Evolutionary conservation across 2,797 vertebrate genomes (phyloP).

Genomic region (Urophycis tenuis): DNA sequence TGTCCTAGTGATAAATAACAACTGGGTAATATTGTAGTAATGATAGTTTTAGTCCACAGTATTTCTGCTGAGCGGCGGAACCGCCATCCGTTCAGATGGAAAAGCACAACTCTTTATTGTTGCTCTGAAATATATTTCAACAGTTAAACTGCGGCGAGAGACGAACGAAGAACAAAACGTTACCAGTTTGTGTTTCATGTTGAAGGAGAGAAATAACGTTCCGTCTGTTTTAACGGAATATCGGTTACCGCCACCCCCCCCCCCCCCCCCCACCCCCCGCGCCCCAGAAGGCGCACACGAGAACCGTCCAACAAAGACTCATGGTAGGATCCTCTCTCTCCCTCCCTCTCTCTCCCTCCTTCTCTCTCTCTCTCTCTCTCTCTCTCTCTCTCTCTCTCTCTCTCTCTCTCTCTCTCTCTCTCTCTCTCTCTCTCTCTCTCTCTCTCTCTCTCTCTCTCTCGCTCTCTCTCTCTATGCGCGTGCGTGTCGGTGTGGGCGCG

Average conservation of each 20-base stretch:
- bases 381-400: not conserved
- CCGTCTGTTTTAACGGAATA: not conserved
- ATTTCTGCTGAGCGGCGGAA: too few species aligned
- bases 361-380: not conserved
- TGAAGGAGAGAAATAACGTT: not conserved
- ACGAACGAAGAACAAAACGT: not conserved
- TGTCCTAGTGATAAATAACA: too few species aligned
- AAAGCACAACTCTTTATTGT: too few species aligned
- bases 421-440: too few species aligned
- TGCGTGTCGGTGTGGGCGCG: conserved; percentile 16
- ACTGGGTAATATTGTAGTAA: too few species aligned
- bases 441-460: not conserved
- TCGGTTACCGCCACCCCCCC: not conserved
- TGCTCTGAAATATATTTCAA: not conserved
- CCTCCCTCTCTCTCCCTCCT: conserved; percentile 1
- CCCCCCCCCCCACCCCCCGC: not conserved
- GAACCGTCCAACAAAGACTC: not conserved
- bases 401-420: not conserved
- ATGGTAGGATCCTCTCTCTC: not conserved
- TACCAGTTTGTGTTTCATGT: not conserved
- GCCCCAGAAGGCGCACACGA: not conserved
- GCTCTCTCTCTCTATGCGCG: conserved; percentile 4
- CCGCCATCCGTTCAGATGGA: too few species aligned
- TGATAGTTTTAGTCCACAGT: too few species aligned
- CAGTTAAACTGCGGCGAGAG: not conserved